Evolutionary conservation across 2,113 vertebrate species (phyloP).

Genomic region (Eulacestoma nigropectus): DNA sequence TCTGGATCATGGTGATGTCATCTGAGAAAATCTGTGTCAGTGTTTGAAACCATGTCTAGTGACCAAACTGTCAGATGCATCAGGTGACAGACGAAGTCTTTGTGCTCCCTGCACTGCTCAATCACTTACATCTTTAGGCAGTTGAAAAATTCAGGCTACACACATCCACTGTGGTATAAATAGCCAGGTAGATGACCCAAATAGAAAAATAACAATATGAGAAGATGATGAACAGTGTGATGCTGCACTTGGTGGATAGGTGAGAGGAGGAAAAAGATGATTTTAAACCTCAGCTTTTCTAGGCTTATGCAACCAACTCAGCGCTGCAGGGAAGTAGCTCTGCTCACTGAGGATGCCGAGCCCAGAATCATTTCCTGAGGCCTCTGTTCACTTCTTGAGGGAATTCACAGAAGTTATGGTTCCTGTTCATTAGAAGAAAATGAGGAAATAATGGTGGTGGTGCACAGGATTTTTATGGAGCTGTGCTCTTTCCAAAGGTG

Average conservation of each 20-base stretch:
- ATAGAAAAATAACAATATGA: not conserved
- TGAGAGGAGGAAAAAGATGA: not conserved
- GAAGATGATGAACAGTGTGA: not conserved
- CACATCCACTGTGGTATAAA: not conserved
- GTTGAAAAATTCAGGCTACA: not conserved
- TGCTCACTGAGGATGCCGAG: not conserved
- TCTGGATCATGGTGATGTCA: not conserved
- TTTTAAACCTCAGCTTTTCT: not conserved
- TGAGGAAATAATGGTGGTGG: not conserved
- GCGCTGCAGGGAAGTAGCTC: not conserved
- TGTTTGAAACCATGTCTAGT: not conserved
- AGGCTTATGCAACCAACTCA: not conserved
- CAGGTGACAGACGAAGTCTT: not conserved
- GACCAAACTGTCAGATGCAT: not conserved
- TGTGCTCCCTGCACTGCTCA: not conserved
- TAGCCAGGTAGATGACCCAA: not conserved
- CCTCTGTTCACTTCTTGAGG: not conserved
- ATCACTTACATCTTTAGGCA: not conserved
- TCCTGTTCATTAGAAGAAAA: not conserved
- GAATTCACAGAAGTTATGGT: not conserved
- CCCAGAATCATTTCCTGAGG: not conserved
- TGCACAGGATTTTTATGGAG: not conserved
- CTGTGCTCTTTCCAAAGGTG: not conserved
- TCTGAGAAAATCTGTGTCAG: not conserved
- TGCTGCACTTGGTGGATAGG: not conserved